Evolutionary conservation across 2,113 vertebrate species (phyloP), one percentile per base, ranked within the genome.

Genomic region (Podarcis muralis): DNA sequence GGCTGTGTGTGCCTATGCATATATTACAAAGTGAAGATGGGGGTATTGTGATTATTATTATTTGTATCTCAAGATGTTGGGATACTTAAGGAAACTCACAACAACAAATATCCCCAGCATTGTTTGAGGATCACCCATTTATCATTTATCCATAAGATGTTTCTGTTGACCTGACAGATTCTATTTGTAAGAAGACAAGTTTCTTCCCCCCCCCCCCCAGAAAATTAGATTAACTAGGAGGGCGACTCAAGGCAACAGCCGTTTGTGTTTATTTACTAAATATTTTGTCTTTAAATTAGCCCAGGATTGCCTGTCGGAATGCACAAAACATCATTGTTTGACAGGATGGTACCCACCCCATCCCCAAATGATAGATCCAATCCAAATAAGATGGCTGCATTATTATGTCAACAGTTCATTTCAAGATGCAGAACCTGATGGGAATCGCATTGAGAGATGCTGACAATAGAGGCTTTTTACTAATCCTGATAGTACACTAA

Each of bases 191-290:
- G 25, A 32, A 35, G 84, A 92, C 83, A 84, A 86, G 91, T 20
- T 75, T 81, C 65, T 32, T 37, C 40, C 40, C 40, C 85, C 85
- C 35, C 27, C 6, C 12, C 3, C 23, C 80, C 40, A 87, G 72
- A 84, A 84, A 91, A 89, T 87, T 78, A 80, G 85, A 3, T 77
- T 59, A 91, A 84, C 13, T 84, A 27, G 43, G 87, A 83, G 4
- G 25, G 27, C 16, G 35, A 80, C 27, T 27, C 12, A 68, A 78
- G 22, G 15, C 78, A 88, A 37, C 5, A 30, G 82, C 3, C 72
- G 53, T 92, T 82, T 90, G 53, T 78, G n/a, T 77, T 89, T 90
- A 80, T 88, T 90, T 93, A 88, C 27, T 79, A 65, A 74, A 90
- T 83, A 0, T 1, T 53, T 0, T n/a, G 16, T 69, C 11, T 86